These are phyloP conservation scores for Noctuana brunneofusca DNA, from an alignment of 2,888 invertebrate species.

Conservation along the genomic window DNA sequence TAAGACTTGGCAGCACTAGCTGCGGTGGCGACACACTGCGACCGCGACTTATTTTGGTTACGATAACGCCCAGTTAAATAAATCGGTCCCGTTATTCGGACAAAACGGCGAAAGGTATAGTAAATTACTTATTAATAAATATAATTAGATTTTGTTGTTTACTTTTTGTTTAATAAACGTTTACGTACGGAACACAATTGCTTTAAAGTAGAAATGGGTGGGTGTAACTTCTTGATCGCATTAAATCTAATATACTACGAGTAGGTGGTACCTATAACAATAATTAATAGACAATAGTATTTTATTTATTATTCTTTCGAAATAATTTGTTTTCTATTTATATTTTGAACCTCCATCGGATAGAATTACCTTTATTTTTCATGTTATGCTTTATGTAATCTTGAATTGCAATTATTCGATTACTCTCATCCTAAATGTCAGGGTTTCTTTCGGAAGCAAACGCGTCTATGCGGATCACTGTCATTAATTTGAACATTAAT, in stretches of 20 bases:
- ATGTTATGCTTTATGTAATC: background rate
- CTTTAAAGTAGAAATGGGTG: no score
- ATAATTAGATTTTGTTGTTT: no score
- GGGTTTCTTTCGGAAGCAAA: constrained; percentile 41
- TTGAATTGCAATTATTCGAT: background rate
- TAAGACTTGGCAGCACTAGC: constrained; percentile 3
- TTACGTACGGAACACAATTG: no score
- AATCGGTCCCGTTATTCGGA: constrained; percentile 3
- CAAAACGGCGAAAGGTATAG: background rate
- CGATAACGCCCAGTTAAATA: constrained; percentile 60
- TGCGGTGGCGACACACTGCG: constrained; percentile 6
- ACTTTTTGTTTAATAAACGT: no score
- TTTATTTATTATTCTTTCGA: no score
- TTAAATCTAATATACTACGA: no score
- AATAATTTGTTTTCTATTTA: no score
- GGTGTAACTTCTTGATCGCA: no score
- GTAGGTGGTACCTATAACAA: no score
- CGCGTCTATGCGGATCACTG: constrained; percentile 28
- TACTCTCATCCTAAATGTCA: constrained; percentile 43
- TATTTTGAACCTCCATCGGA: no score
- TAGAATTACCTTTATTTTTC: no score
- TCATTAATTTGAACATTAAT: constrained; percentile 21
- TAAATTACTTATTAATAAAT: background rate
- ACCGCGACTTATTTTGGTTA: constrained; percentile 52
- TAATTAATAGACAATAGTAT: no score